phyloP scores from a whole-genome alignment of 2,888 invertebrate species.

The Orthosia cruda region DNA sequence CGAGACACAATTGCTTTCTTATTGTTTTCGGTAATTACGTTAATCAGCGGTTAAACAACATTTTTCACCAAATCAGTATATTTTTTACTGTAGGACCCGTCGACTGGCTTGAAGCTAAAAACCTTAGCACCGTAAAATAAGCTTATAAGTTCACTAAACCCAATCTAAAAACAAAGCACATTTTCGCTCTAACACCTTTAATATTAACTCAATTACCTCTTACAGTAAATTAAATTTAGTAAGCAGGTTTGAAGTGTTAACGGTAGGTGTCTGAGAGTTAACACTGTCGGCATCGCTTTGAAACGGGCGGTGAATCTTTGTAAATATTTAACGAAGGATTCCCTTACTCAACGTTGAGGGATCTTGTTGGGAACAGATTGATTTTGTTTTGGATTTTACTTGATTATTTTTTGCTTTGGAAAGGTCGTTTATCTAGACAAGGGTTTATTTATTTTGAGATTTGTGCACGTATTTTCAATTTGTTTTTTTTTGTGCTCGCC shows the following conservation, averaged over 20 bases:
- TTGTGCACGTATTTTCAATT: too few relatives aligned
- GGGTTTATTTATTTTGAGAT: background rate
- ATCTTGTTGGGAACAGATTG: constrained; percentile 39
- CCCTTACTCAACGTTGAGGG: constrained; percentile 33
- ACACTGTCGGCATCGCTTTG: constrained; percentile 28
- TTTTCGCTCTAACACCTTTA: constrained; percentile 35
- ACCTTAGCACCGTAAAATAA: background rate
- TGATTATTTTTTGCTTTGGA: background rate
- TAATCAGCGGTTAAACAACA: too few relatives aligned
- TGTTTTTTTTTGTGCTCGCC: too few relatives aligned
- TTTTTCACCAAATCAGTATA: background rate
- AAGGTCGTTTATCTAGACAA: background rate
- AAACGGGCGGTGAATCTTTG: constrained; percentile 45
- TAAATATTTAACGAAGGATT: constrained; percentile 67
- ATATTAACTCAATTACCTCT: constrained; percentile 38
- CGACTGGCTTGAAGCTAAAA: background rate
- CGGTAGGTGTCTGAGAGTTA: constrained; percentile 59
- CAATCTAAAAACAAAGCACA: constrained; percentile 24
- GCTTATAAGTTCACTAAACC: constrained; percentile 11
- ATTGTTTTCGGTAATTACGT: too few relatives aligned
- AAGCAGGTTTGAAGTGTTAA: constrained; percentile 61
- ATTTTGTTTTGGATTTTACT: constrained; percentile 34
- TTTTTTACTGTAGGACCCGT: background rate
- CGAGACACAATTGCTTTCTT: too few relatives aligned
- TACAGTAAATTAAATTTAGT: constrained; percentile 45